These are phyloP conservation scores for Uria lomvia DNA, from an alignment of 2,113 vertebrate species.

Conservation along the genomic window DNA sequence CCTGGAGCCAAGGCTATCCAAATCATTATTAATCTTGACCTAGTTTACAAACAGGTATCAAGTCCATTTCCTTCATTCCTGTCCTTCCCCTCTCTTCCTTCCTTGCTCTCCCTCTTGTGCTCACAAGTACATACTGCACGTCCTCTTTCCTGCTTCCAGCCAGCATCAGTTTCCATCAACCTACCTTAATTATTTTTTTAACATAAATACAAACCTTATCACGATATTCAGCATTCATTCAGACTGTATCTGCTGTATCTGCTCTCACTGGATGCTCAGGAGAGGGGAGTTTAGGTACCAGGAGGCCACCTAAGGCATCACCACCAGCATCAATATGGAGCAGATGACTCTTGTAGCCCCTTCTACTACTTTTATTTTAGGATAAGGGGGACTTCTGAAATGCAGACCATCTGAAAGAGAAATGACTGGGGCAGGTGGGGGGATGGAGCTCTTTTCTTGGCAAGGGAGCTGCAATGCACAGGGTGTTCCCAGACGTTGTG, in stretches of 20 bases:
- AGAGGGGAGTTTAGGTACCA: background rate
- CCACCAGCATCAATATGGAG: background rate
- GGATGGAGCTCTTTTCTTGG: background rate
- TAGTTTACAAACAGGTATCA: background rate
- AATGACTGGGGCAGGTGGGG: background rate
- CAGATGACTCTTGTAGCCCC: background rate
- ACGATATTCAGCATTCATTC: background rate
- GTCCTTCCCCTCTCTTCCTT: slow-evolving; percentile 5
- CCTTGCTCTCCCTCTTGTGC: slow-evolving; percentile 61
- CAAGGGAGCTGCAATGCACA: no score
- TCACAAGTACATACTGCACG: slow-evolving; percentile 25
- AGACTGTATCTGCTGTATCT: accelerated
- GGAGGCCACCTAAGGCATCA: background rate
- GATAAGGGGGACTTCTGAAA: background rate
- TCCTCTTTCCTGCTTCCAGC: background rate
- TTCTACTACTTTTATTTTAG: background rate
- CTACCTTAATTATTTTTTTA: background rate
- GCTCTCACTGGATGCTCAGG: background rate
- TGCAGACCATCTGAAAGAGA: background rate
- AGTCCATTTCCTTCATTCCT: background rate
- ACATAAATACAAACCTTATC: background rate
- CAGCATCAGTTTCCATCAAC: background rate
- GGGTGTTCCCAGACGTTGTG: background rate
- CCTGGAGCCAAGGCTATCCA: background rate
- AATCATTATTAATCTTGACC: background rate